Evolutionary conservation across 2,113 vertebrate genomes (phyloP), one percentile per base, ranked within the genome.

Genomic region (Heterocephalus glaber): DNA sequence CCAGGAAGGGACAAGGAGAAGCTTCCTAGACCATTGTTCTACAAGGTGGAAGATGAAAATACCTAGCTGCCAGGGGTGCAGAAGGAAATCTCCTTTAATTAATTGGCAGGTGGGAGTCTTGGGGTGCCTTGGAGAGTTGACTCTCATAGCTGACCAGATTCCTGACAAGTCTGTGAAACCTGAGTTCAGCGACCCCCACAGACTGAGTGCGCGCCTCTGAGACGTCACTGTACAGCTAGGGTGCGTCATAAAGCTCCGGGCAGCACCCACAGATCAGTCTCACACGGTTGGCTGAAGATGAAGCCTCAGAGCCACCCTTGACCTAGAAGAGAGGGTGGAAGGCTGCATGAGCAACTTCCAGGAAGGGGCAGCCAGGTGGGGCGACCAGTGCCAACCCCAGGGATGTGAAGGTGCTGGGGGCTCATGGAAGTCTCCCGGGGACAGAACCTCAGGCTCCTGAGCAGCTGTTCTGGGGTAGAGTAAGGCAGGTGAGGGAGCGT

Each of bases 401-500:
- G 30, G 47, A 76, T 8, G 41, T 72, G 70, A 86, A 84, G 65
- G 33, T 2, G 35, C 28, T n/a, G 54, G 28, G 52, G 61, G 63
- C n/a, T 76, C 44, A 49, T 88, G 56, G 56, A 72, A 85, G 19
- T 38, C 70, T 58, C 38, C 1, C 4, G 5, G 4, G 8, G 56
- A 33, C 70, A 58, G 89, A 56, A 17, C 22, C 49, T 3, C 11
- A n/a, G 54, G 35, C 28, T 87, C 28, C 41, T 35, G 28, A 66
- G 5, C 66, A 58, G 38, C 13, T 16, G 47, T 19, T 44, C 12
- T 13, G 72, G 61, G n/a, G n/a, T 33, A 33, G 1, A 1, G 35
- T 41, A 56, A 47, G 30, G 26, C 8, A 38, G 16, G 44, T 2
- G 14, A 10, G 11, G 5, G 49, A 56, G 35, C 2, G 0, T 3